phyloP scores from a whole-genome alignment of 2,797 vertebrate genomes.

The Neoniphon sammara region DNA sequence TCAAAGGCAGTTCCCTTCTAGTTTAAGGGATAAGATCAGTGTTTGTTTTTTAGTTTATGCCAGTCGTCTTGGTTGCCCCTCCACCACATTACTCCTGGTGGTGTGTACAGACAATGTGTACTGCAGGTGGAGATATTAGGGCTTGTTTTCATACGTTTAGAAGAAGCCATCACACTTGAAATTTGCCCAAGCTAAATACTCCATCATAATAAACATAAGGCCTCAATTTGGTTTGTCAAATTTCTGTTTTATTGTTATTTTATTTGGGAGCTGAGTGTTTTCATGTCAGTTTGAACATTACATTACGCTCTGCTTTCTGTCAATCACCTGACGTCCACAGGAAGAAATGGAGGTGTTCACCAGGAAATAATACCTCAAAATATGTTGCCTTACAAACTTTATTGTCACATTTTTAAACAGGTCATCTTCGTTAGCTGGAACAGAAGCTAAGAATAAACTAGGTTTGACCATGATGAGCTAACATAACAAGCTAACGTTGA shows the following conservation, averaged over 20 bases:
- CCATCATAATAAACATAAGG: not conserved
- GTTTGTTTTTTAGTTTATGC: slow-evolving; percentile 6
- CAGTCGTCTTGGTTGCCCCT: not conserved
- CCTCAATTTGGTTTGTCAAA: not conserved
- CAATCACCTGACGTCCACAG: no score
- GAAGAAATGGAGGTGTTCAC: no score
- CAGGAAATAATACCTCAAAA: no score
- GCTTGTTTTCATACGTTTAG: slow-evolving; percentile 1
- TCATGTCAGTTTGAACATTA: no score
- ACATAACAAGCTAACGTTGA: not conserved
- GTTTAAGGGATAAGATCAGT: not conserved
- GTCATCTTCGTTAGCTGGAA: no score
- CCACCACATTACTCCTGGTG: not conserved
- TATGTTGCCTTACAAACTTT: no score
- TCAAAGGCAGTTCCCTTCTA: slow-evolving; percentile 27
- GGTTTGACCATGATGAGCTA: not conserved
- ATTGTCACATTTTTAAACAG: no score
- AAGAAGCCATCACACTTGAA: not conserved
- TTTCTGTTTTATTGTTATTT: no score
- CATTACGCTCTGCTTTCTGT: no score
- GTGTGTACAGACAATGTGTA: not conserved
- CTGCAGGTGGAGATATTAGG: not conserved
- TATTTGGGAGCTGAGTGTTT: no score
- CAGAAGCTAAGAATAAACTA: no score
- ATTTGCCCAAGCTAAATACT: not conserved